Conservation (phyloP, 2,888 invertebrate species). For the Erebia aethiops region DNA sequence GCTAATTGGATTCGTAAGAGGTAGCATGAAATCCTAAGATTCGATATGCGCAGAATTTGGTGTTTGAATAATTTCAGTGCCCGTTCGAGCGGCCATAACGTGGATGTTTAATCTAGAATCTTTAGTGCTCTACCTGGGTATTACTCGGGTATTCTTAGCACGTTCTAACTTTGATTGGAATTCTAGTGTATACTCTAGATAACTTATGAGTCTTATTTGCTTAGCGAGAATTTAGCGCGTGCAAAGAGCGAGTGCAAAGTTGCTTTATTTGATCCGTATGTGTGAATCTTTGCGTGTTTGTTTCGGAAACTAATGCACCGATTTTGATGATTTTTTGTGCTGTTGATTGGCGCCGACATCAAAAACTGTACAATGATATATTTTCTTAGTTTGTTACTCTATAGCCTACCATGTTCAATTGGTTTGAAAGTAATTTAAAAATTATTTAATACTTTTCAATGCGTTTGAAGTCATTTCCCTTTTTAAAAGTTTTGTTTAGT, state of each 20-base stretch:
- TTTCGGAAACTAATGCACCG: no score
- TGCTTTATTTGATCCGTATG: no score
- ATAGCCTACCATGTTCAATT: no score
- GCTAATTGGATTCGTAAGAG: neutral
- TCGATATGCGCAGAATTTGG: conserved; percentile 19
- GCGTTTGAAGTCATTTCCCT: no score
- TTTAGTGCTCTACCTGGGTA: neutral
- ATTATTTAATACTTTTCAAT: no score
- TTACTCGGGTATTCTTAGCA: neutral
- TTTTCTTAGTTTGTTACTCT: no score
- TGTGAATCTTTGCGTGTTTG: no score
- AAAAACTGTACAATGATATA: no score
- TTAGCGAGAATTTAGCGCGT: neutral
- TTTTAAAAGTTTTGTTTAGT: no score
- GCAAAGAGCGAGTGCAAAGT: neutral
- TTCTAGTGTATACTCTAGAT: neutral
- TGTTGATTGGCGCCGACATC: no score
- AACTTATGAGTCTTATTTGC: neutral
- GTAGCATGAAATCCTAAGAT: conserved; percentile 1
- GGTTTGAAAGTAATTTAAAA: no score
- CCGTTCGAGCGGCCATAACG: neutral
- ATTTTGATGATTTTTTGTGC: no score
- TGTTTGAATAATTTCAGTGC: conserved; percentile 1
- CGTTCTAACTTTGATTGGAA: conserved; percentile 13
- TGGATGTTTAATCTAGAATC: conserved; percentile 2